Evolutionary conservation across 1,140 invertebrate species (phyloP), one percentile per base, ranked within the genome.

Genomic region (Kradibia gibbosae): DNA sequence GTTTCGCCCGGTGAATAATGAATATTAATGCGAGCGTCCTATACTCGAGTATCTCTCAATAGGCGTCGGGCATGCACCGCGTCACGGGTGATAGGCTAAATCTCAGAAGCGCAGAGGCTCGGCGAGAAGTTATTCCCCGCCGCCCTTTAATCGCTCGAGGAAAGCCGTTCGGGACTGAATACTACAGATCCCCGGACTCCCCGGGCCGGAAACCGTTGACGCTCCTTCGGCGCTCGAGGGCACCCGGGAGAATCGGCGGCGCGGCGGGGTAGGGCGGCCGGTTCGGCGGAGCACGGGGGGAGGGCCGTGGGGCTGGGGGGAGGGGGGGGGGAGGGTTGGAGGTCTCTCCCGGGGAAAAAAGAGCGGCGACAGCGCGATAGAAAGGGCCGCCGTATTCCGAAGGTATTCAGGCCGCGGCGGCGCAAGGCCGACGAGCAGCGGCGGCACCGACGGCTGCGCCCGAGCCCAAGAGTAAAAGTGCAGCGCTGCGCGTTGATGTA

Each of bases 371-470:
- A 62, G 31, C 39, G 22, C 71, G 45, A 60, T 28, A 39, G 65
- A 31, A 74, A 60, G 78, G 55, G 57, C 28, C 71, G 78, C 55
- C n/a, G n/a, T n/a, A n/a, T n/a, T n/a, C 78, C 20, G 28, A 50
- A 48, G 78, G 78, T 80, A 80, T 81, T 81, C 79, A 76, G 79
- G 79, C 79, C 79, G 79, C 34, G 25, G 57, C 78, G 42, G 71
- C 55, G 72, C 79, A 81, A 81, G 79, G 79, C 79, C 79, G 78
- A 2, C 36, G 28, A 45, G 42, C 7, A 45, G 42, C 42, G 17
- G 36, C 60, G 60, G n/a, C 60, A 10, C 11, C 60, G n/a, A 10
- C 60, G 15, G 50, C 15, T 3, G 10, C 3, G 20, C 50, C 50
- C 4, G 34, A 36, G n/a, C 45, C 48, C 36, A 36, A 45, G 72